Base-by-base conservation (phyloP, 2,113 vertebrate species). In the Chloropsis hardwickii region DNA sequence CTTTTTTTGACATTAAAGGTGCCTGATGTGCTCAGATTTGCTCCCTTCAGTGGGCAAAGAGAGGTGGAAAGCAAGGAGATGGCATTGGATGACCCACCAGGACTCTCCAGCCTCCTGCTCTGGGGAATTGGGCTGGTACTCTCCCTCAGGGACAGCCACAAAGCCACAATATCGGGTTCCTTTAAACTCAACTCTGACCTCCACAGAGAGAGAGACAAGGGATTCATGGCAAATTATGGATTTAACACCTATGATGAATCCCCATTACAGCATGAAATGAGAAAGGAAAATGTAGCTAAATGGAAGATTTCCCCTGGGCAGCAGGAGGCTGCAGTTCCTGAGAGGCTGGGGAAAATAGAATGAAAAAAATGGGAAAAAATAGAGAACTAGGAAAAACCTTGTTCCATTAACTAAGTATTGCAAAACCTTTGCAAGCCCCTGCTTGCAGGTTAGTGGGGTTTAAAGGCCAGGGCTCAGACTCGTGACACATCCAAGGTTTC, bases 221-320 rank as follows among this genome's bases (percentile, higher is more conserved):
- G 81, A 95, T 97, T 98, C 96, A 95, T 56, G 90, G 97, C 97
- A 97, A 97, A 97, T 98, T 97, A 97, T 83, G 94, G 97, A 97
- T 97, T 97, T 97, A 97, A 97, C 97, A 96, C 94, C 91, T 95
- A 70, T 91, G 92, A 96, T 97, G 98, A 97, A 94, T 97, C 97
- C 98, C 97, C 95, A 97, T 98, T 97, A 97, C 95, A 97, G 97
- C 98, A 97, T 97, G 97, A 98, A 98, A 98, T 98, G 95, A 98
- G 94, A 98, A 97, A 97, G 97, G 96, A 97, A 98, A 98, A 97
- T 66, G 86, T 90, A 79, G 84, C 96, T 97, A 94, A 97, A 95
- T 95, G 86, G 96, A 97, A 98, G 94, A 88, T 92, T 84, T 97
- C 95, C 96, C 97, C 70, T 66, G 35, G 95, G 96, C 91, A 96